A percentile compares a stretch with the other conserved stretches of the same genome.
Evolutionary conservation across 1,140 invertebrate species (phyloP).

Genomic region (Drosophila baimaii): DNA sequence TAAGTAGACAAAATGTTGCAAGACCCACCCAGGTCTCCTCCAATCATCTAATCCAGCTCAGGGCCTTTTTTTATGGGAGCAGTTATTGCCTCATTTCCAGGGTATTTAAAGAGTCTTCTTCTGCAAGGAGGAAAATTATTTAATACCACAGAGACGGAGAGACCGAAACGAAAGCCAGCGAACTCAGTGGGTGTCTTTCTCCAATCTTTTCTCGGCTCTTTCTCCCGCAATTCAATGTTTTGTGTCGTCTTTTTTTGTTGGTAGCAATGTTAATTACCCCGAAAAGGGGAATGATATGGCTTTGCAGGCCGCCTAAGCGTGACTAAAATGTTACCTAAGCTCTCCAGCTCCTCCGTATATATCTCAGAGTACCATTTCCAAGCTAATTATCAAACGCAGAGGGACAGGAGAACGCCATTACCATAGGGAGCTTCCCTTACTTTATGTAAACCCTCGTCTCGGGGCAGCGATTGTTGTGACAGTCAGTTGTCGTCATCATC

Average conservation of each 20-base stretch:
- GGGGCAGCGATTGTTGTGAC: conserved; percentile 31
- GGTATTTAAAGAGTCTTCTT: conserved; percentile 36
- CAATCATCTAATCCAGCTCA: conserved; percentile 73
- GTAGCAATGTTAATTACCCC: conserved; percentile 74
- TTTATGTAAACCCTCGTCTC: conserved; percentile 64
- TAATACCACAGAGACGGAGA: conserved; percentile 34
- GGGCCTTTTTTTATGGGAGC: conserved; percentile 28
- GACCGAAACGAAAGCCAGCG: conserved; percentile 29
- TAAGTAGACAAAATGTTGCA: conserved; percentile 47
- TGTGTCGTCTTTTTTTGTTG: conserved; percentile 41
- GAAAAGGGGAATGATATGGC: conserved; percentile 60
- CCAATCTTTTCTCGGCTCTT: conserved; percentile 20
- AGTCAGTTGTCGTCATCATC: conserved; percentile 25
- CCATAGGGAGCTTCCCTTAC: conserved; percentile 49
- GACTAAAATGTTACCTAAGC: conserved; percentile 80
- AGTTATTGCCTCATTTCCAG: conserved; percentile 53
- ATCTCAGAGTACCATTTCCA: conserved; percentile 40
- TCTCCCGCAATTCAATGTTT: conserved; percentile 20
- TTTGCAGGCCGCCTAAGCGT: conserved; percentile 72
- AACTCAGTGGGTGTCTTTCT: conserved; percentile 33
- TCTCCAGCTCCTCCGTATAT: conserved; percentile 15
- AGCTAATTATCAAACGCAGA: conserved; percentile 63
- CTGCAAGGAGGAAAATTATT: conserved; percentile 57
- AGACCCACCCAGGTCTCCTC: conserved; percentile 18
- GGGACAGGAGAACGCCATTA: conserved; percentile 60